These are phyloP conservation scores for Rhinoptilus africanus DNA, from an alignment of 2,113 vertebrate species.

Conservation along the genomic window DNA sequence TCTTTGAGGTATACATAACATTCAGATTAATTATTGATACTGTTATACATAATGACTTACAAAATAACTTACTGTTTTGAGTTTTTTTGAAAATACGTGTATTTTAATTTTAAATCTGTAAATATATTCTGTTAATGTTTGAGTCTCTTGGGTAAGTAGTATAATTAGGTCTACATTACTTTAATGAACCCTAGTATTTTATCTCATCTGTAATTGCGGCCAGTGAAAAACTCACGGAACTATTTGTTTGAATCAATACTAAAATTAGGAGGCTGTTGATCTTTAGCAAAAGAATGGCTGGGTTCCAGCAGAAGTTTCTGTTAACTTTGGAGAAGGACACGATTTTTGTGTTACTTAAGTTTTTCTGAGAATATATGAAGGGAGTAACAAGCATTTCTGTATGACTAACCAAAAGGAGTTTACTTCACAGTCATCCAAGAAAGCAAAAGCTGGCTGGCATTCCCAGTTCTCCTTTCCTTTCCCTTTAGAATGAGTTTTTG, in stretches of 20 bases:
- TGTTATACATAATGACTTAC: background rate
- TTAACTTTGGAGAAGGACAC: background rate
- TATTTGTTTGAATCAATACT: background rate
- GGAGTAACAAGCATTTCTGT: background rate
- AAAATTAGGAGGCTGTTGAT: background rate
- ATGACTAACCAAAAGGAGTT: background rate
- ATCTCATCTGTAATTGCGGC: background rate
- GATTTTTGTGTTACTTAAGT: background rate
- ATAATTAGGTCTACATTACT: background rate
- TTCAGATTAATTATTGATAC: background rate
- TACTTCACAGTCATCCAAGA: background rate
- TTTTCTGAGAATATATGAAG: background rate
- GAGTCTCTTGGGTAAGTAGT: background rate
- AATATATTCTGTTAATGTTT: background rate
- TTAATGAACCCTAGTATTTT: background rate
- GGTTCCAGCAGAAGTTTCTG: background rate
- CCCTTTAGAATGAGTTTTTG: background rate
- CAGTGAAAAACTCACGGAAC: background rate
- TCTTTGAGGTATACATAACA: background rate
- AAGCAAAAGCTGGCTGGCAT: slow-evolving; percentile 3
- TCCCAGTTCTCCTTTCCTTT: slow-evolving; percentile 3
- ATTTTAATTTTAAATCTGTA: background rate
- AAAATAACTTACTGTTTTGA: background rate
- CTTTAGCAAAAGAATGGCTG: background rate
- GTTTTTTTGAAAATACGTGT: background rate